Conservation (phyloP, 2,888 invertebrate species). For the Hirudinaria manillensis region DNA sequence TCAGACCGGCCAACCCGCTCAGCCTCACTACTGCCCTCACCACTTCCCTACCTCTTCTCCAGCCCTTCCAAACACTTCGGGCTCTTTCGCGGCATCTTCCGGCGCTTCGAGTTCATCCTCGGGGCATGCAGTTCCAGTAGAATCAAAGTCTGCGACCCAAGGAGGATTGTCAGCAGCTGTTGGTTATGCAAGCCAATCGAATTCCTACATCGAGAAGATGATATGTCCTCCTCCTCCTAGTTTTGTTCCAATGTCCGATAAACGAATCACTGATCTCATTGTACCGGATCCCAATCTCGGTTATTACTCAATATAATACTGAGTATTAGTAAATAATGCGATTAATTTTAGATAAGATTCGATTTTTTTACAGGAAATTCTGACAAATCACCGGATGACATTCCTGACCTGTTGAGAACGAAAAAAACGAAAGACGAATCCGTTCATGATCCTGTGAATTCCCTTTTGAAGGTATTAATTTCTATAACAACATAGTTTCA, state of each 20-base stretch:
- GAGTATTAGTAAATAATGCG: not conserved
- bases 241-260: conserved; percentile 65
- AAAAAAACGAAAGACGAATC: conserved; percentile 47
- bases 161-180: not conserved
- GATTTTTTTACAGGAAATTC: not conserved
- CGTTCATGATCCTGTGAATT: conserved; percentile 90
- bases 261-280: conserved; percentile 80
- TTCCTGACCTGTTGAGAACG: conserved; percentile 33
- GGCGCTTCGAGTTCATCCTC: not conserved
- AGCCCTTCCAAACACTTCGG: not conserved
- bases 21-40: not conserved
- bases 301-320: conserved; percentile 58
- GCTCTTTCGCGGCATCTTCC: not conserved
- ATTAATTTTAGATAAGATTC: not conserved
- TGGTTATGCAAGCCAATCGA: conserved; percentile 68
- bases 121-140: not conserved
- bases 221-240: conserved; percentile 89
- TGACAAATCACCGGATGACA: conserved; percentile 26
- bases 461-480: conserved; percentile 69
- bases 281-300: conserved; percentile 93
- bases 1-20: not conserved
- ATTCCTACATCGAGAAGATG: conserved; percentile 87
- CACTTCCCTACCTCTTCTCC: not conserved
- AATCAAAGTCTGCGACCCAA: not conserved
- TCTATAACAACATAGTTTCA: not conserved